phyloP scores from a whole-genome alignment of 1,140 invertebrate genomes.

The Agrilus planipennis region DNA sequence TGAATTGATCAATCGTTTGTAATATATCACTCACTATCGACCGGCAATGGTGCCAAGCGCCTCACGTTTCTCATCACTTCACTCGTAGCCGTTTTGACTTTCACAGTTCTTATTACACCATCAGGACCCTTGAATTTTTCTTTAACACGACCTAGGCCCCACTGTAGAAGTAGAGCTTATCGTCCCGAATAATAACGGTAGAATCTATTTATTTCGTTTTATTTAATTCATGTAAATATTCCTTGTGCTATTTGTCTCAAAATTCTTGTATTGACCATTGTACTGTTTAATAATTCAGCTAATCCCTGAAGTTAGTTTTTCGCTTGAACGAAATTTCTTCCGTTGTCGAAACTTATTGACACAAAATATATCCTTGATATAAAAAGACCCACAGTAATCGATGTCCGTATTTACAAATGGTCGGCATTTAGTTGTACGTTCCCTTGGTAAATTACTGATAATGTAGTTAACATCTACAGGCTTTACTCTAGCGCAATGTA shows the following conservation, averaged over 20 bases:
- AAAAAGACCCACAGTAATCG: neutral
- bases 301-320: neutral
- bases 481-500: neutral
- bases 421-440: neutral
- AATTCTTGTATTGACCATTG: conserved; percentile 24
- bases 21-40: no score
- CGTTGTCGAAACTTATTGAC: neutral
- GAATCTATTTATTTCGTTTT: no score
- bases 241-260: conserved; percentile 26
- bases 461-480: neutral
- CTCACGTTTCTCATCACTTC: no score
- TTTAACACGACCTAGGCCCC: no score
- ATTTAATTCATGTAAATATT: no score
- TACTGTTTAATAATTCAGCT: neutral
- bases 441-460: neutral
- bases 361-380: neutral
- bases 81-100: conserved; percentile 19
- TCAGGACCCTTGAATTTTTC: no score
- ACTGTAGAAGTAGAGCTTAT: no score
- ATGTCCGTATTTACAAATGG: neutral
- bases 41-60: no score
- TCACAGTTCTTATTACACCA: conserved; percentile 21
- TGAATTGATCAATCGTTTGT: no score
- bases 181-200: no score
- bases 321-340: neutral